phyloP scores from a whole-genome alignment of 2,113 vertebrate species.

The Ameiurus melas region DNA sequence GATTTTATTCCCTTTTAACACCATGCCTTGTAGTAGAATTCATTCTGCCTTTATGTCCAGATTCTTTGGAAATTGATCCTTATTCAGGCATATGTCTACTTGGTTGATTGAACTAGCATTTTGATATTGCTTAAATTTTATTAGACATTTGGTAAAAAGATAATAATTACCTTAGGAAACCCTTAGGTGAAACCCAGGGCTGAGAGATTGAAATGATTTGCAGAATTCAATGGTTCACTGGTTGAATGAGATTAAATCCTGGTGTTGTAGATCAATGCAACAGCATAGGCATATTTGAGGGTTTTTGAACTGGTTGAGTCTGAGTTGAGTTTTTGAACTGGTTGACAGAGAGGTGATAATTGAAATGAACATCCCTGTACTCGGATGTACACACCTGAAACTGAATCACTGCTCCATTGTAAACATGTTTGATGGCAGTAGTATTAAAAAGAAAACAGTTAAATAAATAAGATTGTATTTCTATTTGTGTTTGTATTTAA shows the following conservation, averaged over 20 bases:
- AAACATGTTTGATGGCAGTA: neutral
- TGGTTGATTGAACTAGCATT: neutral
- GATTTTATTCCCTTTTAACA: neutral
- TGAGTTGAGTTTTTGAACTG: too few relatives aligned
- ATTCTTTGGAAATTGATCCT: neutral
- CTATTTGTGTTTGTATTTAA: neutral
- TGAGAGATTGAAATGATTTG: neutral
- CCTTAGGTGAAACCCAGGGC: neutral
- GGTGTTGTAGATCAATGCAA: neutral
- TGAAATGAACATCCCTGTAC: neutral
- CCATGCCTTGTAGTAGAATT: neutral
- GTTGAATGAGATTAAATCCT: neutral
- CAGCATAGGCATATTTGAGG: neutral
- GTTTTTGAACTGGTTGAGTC: neutral
- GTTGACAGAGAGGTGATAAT: neutral
- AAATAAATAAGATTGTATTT: neutral
- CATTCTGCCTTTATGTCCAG: neutral
- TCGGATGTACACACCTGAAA: neutral
- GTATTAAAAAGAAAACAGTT: neutral
- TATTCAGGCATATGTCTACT: neutral
- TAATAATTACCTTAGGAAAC: slow-evolving; percentile 1
- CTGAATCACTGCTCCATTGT: neutral
- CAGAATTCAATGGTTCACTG: neutral
- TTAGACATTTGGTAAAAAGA: slow-evolving; percentile 3
- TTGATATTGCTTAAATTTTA: neutral